Percentiles rank a stretch among this genome's conserved stretches.
These are phyloP conservation scores for Drosophila stalkeri DNA, from an alignment of 2,888 invertebrate species.

Conservation along the genomic window DNA sequence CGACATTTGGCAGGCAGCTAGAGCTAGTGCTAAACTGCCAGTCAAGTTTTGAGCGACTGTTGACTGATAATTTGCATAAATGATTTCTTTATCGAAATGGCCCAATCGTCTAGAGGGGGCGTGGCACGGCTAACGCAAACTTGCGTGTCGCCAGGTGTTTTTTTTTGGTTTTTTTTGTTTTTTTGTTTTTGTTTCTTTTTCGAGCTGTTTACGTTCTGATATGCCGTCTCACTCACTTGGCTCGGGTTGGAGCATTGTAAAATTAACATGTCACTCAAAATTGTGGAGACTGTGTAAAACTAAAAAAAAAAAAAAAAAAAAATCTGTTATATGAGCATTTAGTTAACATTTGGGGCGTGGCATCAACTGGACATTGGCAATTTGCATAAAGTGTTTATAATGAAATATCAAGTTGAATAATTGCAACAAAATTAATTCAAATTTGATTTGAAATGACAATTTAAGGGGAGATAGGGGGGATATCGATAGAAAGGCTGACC, in stretches of 20 bases:
- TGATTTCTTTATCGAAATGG: slow-evolving; percentile 77
- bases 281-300: slow-evolving; percentile 25
- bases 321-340: slow-evolving; percentile 2
- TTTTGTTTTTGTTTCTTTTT: no score
- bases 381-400: neutral
- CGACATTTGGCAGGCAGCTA: slow-evolving; percentile 2
- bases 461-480: neutral
- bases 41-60: slow-evolving; percentile 51
- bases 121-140: slow-evolving; percentile 49
- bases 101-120: slow-evolving; percentile 69
- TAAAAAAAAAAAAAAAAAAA: slow-evolving; percentile 21
- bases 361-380: neutral
- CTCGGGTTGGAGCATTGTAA: slow-evolving; percentile 28
- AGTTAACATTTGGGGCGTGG: slow-evolving; percentile 49
- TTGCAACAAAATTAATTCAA: neutral
- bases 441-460: neutral
- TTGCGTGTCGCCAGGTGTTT: slow-evolving; percentile 50
- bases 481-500: accelerated
- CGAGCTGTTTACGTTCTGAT: slow-evolving; percentile 9
- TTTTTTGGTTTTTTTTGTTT: no score
- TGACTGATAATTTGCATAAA: slow-evolving; percentile 71
- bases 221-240: slow-evolving; percentile 54
- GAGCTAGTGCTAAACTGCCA: slow-evolving; percentile 15
- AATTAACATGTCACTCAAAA: slow-evolving; percentile 68
- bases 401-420: neutral